A percentile compares a stretch with the other conserved stretches of the same genome.
Conservation (phyloP, 2,888 invertebrate genomes). For the Drosophila subsilvestris region DNA sequence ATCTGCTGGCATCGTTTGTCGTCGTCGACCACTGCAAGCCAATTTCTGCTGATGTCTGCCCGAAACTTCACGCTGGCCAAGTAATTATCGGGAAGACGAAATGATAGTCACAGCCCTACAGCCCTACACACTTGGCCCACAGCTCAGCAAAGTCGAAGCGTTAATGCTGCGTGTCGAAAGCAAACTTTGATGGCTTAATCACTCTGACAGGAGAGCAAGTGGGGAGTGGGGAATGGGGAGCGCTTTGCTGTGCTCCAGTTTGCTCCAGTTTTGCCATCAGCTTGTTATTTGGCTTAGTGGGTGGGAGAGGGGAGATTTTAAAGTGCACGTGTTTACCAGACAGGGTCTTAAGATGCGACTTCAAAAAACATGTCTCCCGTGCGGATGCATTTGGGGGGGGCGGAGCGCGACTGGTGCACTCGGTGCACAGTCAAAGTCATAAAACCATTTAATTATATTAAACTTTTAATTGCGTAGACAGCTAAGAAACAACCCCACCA, state of each 20-base stretch:
- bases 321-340: slow-evolving; percentile 67
- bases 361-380: slow-evolving; percentile 47
- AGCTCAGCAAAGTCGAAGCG: slow-evolving; percentile 57
- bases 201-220: slow-evolving; percentile 53
- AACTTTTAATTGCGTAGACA: slow-evolving; percentile 83
- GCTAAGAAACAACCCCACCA: slow-evolving; percentile 55
- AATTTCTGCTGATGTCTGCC: slow-evolving; percentile 77
- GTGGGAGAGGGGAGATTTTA: slow-evolving; percentile 40
- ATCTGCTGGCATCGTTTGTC: slow-evolving; percentile 1
- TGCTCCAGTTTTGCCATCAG: slow-evolving; percentile 32
- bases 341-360: slow-evolving; percentile 44
- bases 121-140: slow-evolving; percentile 42
- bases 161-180: slow-evolving; percentile 77
- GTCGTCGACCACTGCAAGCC: slow-evolving; percentile 38
- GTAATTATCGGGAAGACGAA: slow-evolving; percentile 72
- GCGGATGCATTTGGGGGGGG: slow-evolving; percentile 15
- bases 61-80: slow-evolving; percentile 62
- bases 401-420: slow-evolving; percentile 48
- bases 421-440: slow-evolving; percentile 69
- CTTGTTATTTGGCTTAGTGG: slow-evolving; percentile 34
- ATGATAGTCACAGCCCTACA: slow-evolving; percentile 17
- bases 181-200: slow-evolving; percentile 78
- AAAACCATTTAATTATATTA: slow-evolving; percentile 83
- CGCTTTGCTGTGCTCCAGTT: slow-evolving; percentile 42
- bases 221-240: too few relatives aligned